Evolutionary conservation across 2,113 vertebrate species (phyloP), one percentile per base, ranked within the genome.

Genomic region (Mormyrus iriodes): DNA sequence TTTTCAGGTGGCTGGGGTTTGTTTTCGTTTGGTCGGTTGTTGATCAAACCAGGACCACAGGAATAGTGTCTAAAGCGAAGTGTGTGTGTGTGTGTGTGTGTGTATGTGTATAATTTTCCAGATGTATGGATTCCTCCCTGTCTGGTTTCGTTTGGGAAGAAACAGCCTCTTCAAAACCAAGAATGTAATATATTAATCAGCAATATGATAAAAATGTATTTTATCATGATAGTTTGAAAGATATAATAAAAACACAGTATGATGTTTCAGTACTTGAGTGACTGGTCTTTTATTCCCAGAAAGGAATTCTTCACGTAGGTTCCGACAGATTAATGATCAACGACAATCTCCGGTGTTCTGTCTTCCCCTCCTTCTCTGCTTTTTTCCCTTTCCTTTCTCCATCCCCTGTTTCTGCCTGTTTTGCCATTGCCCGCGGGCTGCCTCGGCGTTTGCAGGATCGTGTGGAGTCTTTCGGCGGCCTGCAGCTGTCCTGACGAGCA

Each of bases 141-240:
- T 58, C 35, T 46, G 39, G 24, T 85, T 89, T 89, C 52, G 46
- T 46, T 82, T 84, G 52, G 24, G 24, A 87, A 65, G 9, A 53
- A 82, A 83, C 69, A 83, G 27, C 88, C 88, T 88, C 88, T 88
- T 53, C 49, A 88, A 55, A 88, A 88, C 73, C 27, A 55, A 88
- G 88, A 88, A 83, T 88, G 88, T 88, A 88, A 88, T 88, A 88
- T 88, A 88, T 73, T 83, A 88, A 73, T 55, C 88, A 88, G 88
- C 88, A 83, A 88, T 89, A 85, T 89, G 51, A 85, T 53, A 39
- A 61, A 89, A 84, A 84, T 89, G 88, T 89, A 85, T 89, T 89
- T 84, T 89, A 84, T 85, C 76, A 89, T 65, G 42, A 83, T 58
- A 84, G 79, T 89, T 85, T 89, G 31, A 89, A 87, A 87, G 86